Evolutionary conservation across 2,888 invertebrate genomes (phyloP), one percentile per base, ranked within the genome.

Genomic region (Cyclophora albipunctata): DNA sequence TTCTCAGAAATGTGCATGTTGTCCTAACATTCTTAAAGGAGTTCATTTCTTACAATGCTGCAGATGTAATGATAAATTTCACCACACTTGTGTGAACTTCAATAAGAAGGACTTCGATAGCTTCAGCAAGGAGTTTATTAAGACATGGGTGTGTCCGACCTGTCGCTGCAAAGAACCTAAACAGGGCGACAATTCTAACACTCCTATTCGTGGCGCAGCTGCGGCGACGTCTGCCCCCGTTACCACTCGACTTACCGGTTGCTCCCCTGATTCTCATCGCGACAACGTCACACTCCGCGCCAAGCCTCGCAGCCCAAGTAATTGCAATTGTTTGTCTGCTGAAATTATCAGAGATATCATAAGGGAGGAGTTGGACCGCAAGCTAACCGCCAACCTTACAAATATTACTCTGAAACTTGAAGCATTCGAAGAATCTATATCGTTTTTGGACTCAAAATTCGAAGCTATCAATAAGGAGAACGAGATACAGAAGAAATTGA

Each of bases 291-390:
- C 58, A 5, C 48, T 50, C 41, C 51, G 55, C 7, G 33, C 44
- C 5, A 54, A 52, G 35, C n/a, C 49, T 3, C 47, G 49, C 2
- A 40, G 20, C 33, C 4, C 46, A 34, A 34, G 33, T 3, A 46
- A 37, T 7, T 49, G 47, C 35, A 40, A 50, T 1, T 50, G 52
- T 42, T 46, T 56, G 33, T 49, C 56, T n/a, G 50, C 56, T 4
- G 49, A 46, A 6, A 46, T 40, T 20, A 51, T 59, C 37, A 53
- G 53, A 3, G 53, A 56, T 3, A 54, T 58, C 3, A 50, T 56
- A 34, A 46, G 55, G 3, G 53, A 52, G n/a, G 58, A 58, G 34
- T 42, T 58, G 4, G 45, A 45, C 6, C 43, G 49, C 6, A 45
- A 44, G 33, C 45, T 53, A 3, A 42, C 34, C 35, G 45, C 34